Evolutionary conservation across 2,888 invertebrate species (phyloP), one percentile per base, ranked within the genome.

Genomic region (Thera britannica): DNA sequence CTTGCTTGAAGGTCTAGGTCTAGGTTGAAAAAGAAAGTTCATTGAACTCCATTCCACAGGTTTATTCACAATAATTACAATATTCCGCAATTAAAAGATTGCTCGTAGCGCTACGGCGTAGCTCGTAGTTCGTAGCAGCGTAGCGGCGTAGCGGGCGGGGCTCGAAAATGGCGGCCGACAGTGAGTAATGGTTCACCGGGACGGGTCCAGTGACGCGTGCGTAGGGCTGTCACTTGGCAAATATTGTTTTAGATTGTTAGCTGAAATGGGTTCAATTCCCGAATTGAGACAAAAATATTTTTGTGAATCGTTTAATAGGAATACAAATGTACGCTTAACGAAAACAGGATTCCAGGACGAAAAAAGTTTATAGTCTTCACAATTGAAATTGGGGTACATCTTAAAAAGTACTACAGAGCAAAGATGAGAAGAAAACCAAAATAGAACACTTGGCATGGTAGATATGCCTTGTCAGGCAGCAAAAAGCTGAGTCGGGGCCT

Each of bases 181-280:
- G 83, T 93, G 93, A 93, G 88, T 93, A 93, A 93, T 93, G 92
- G 93, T 88, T 82, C 83, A 81, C 85, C 84, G 90, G 88, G 92
- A 93, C 90, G 93, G 88, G 91, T 89, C 92, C 92, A 89, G 90
- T 92, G 93, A 93, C 93, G 92, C 93, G 92, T 91, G 86, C 86
- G 58, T 82, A 93, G 93, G 92, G 92, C 69, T 92, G 88, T n/a
- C 87, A 76, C 73, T 8, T 0, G 34, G n/a, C 46, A 49, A 35
- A 11, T 52, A 11, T 5, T 35, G 55, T 60, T 41, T 63, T 46
- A 9, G 7, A 4, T 46, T 7, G 44, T 0, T 41, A 38, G 2
- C 38, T 38, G 38, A 38, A 38, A 1, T 38, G 38, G 6, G 23
- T 23, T 23, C 23, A 23, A 23, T 23, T 23, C 23, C 23, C 23